Evolutionary conservation across 2,888 invertebrate species (phyloP).

Genomic region (Agrypnus murinus): DNA sequence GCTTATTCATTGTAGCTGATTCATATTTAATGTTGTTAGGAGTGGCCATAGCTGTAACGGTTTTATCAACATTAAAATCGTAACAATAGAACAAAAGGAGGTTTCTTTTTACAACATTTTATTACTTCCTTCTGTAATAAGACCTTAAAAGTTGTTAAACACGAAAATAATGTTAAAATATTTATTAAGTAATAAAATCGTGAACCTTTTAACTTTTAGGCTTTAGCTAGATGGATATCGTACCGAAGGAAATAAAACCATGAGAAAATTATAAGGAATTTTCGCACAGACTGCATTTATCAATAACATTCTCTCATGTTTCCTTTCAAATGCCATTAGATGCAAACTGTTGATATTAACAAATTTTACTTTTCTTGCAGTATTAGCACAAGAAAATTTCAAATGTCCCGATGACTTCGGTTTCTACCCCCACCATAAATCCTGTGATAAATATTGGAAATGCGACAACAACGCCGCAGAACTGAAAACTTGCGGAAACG

Average conservation of each 20-base stretch:
- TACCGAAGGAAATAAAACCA: too few relatives aligned
- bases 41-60: conserved; percentile 23
- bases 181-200: too few relatives aligned
- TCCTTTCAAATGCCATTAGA: too few relatives aligned
- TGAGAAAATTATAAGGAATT: too few relatives aligned
- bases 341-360: too few relatives aligned
- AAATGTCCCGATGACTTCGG: conserved; percentile 96
- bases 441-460: conserved; percentile 97
- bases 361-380: conserved; percentile 70
- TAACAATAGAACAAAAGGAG: conserved; percentile 13
- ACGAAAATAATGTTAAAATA: too few relatives aligned
- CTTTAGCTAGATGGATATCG: too few relatives aligned
- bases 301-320: not conserved
- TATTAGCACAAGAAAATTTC: conserved; percentile 86
- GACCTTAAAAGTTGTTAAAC: too few relatives aligned
- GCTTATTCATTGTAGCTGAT: conserved; percentile 16
- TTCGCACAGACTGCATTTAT: not conserved
- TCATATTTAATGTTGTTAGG: conserved; percentile 4
- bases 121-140: not conserved
- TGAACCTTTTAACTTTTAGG: too few relatives aligned
- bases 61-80: not conserved
- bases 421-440: conserved; percentile 91
- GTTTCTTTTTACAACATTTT: not conserved
- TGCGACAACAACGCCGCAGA: conserved; percentile 93
- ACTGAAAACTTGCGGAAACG: conserved; percentile 95